These are phyloP conservation scores for Polydrusus cervinus DNA, from an alignment of 2,888 invertebrate species.

Conservation along the genomic window DNA sequence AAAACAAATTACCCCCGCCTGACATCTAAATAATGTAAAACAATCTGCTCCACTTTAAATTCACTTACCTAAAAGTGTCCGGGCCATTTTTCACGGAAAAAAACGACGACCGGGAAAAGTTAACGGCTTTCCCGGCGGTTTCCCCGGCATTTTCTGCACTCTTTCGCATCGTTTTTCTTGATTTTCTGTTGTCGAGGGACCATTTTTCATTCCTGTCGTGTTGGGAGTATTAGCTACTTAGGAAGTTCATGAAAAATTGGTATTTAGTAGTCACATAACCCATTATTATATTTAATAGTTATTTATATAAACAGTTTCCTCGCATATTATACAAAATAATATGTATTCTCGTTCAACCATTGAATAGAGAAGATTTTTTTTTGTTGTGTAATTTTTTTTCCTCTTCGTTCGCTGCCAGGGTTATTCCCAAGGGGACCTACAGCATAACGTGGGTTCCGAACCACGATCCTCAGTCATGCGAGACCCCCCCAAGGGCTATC, in stretches of 20 bases:
- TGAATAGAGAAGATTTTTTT: too few species aligned
- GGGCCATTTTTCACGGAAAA: slow-evolving; percentile 66
- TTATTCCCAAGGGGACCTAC: too few species aligned
- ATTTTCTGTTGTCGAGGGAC: slow-evolving; percentile 41
- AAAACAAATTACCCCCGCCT: slow-evolving; percentile 54
- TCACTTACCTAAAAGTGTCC: slow-evolving; percentile 69
- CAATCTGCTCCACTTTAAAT: slow-evolving; percentile 69
- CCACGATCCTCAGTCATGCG: too few species aligned
- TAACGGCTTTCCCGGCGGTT: slow-evolving; percentile 45
- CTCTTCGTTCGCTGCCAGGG: too few species aligned
- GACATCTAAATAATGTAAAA: slow-evolving; percentile 65
- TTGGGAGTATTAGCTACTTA: slow-evolving; percentile 44
- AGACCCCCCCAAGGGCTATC: too few species aligned
- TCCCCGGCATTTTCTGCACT: slow-evolving; percentile 51
- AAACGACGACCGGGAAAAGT: slow-evolving; percentile 45
- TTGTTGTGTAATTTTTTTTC: too few species aligned
- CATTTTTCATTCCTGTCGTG: slow-evolving; percentile 46
- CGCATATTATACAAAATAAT: too few species aligned
- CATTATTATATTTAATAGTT: too few species aligned
- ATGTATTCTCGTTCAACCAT: too few species aligned
- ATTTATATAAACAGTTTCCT: too few species aligned
- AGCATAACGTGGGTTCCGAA: too few species aligned
- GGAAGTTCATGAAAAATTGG: background rate
- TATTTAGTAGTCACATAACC: slow-evolving; percentile 3
- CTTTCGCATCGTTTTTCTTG: slow-evolving; percentile 54